Base-by-base conservation (phyloP, 1,140 invertebrate genomes). In the Bombus affinis region DNA sequence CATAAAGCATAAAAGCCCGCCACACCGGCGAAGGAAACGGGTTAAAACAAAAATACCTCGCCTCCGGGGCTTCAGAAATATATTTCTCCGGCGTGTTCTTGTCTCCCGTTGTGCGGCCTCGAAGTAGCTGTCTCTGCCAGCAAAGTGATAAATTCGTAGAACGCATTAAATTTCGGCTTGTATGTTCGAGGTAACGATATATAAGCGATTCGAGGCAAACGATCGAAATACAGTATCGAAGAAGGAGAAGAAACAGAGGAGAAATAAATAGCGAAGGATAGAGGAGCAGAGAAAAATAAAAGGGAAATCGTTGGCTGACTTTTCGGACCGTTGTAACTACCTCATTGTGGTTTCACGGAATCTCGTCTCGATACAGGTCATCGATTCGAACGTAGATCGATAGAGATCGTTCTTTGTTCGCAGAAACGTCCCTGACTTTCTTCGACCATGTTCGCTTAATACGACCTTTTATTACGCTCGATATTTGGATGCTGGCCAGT, bases 401-500 rank as follows among this genome's bases (percentile, higher is more conserved):
- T 42, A 68, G 13, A 35, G 18, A 66, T 66, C 47, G 35, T 53
- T 59, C 53, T 37, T 83, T 70, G 37, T 47, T n/a, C 47, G 28
- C 8, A 39, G 44, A 32, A n/a, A 22, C 4, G 37, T 35, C 6
- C 6, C 18, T 53, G 47, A 74, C 44, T 79, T 74, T 72, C 83
- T 39, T 79, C 79, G n/a, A 76, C 37, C 22, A 10, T 39, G 39
- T 66, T 88, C 87, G 75, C 77, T 76, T 86, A 88, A 82, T 86
- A 62, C 68, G 53, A 62, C 53, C 74, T 68, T 88, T 89, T 86
- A 89, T 86, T 88, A 88, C 68, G 37, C 47, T 65, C 57, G 78
- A 79, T 83, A 78, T 89, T 89, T 89, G 87, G 87, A 89, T 80
- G 79, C 83, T 37, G 77, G 87, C 87, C 88, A 89, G n/a, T 83